These are phyloP conservation scores for Pheosia tremula DNA, from an alignment of 2,888 invertebrate species.

Conservation along the genomic window DNA sequence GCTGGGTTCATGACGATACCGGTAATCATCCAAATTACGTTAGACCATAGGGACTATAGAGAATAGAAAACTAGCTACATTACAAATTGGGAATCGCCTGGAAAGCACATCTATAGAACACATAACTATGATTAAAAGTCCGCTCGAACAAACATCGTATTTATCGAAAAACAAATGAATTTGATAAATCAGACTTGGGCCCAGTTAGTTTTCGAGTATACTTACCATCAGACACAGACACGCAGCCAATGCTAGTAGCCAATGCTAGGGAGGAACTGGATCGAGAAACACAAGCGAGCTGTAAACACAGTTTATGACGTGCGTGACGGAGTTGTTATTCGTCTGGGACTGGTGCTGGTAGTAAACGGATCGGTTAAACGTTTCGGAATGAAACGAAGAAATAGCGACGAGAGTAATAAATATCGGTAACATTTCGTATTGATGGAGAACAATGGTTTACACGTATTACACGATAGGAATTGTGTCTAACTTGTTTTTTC, in stretches of 20 bases:
- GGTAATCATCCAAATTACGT: too few relatives aligned
- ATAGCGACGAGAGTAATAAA: constrained; percentile 1
- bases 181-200: too few relatives aligned
- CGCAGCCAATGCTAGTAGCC: constrained; percentile 18
- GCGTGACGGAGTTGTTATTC: constrained; percentile 57
- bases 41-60: too few relatives aligned
- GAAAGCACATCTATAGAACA: too few relatives aligned
- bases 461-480: not conserved
- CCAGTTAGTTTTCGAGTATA: too few relatives aligned
- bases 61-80: too few relatives aligned
- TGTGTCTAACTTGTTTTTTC: not conserved
- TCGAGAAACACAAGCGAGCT: constrained; percentile 36
- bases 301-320: constrained; percentile 64
- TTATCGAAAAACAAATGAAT: too few relatives aligned
- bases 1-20: too few relatives aligned
- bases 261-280: constrained; percentile 46
- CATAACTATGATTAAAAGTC: too few relatives aligned
- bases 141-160: too few relatives aligned
- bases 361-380: constrained; percentile 46
- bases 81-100: too few relatives aligned
- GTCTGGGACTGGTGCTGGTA: constrained; percentile 36
- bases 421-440: constrained; percentile 2
- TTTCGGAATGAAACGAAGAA: constrained; percentile 21
- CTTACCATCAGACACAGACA: not conserved
- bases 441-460: not conserved